phyloP scores from a whole-genome alignment of 1,140 invertebrate genomes.

The Aphelinus atriplicis region DNA sequence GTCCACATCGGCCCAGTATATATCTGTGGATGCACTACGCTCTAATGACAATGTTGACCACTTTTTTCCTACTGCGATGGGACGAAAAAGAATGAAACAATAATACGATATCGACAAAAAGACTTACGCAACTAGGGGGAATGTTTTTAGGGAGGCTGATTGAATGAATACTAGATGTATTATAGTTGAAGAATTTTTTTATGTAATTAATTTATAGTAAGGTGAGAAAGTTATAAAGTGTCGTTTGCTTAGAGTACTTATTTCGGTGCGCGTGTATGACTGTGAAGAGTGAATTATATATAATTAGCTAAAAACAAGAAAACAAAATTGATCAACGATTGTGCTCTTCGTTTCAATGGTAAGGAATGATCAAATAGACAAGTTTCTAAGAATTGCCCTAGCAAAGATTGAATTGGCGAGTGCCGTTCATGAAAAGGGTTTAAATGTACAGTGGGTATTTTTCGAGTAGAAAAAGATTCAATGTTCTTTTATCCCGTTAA shows the following conservation, averaged over 20 bases:
- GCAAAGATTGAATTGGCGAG: conserved; percentile 24
- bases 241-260: conserved; percentile 53
- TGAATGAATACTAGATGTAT: conserved; percentile 61
- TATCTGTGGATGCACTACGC: conserved; percentile 47
- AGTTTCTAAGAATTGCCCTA: conserved; percentile 31
- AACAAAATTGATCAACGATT: conserved; percentile 42
- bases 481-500: conserved; percentile 8
- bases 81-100: conserved; percentile 46
- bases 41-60: conserved; percentile 59
- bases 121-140: conserved; percentile 37
- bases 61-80: conserved; percentile 54
- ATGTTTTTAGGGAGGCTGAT: conserved; percentile 55
- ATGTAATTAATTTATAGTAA: conserved; percentile 65
- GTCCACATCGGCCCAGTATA: conserved; percentile 46
- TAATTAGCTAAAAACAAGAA: conserved; percentile 33
- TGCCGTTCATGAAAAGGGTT: conserved; percentile 24
- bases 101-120: conserved; percentile 39
- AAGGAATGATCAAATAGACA: conserved; percentile 33
- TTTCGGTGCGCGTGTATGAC: conserved; percentile 45
- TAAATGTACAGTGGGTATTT: conserved; percentile 35
- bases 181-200: conserved; percentile 63
- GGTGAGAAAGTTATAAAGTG: conserved; percentile 47
- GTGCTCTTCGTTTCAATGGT: conserved; percentile 38
- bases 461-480: conserved; percentile 24
- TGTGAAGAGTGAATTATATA: conserved; percentile 12